Base-by-base conservation (phyloP, 2,888 invertebrate genomes). In the Euphydryas editha region DNA sequence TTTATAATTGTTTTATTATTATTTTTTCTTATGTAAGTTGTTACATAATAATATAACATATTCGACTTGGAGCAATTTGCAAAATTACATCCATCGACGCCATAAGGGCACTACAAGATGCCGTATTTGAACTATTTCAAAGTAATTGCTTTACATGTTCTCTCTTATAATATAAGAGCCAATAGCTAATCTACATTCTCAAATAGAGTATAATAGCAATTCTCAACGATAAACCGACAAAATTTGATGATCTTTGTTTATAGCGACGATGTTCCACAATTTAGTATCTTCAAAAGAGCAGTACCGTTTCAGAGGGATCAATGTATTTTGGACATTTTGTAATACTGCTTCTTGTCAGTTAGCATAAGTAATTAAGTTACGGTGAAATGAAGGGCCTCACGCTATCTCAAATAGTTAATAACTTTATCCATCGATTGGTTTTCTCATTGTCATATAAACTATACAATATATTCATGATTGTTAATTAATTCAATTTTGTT, bases 181-280 rank as follows among this genome's bases (percentile, higher is more conserved):
- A 83, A 88, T 84, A 86, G 82, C 85, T 90, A 88, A 92, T 91
- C 89, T 91, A 85, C 90, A 88, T 91, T 85, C 79, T 85, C 85
- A 86, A 90, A 84, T 88, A 86, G 79, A 81, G 78, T 81, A 78
- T 83, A 83, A 84, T 84, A 83, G 81, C 79, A 76, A 81, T 79
- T 83, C 78, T 78, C 73, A 79, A 73, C 67, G 73, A 68, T 77
- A 75, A 76, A 72, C 68, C 77, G 72, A 74, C 90, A 82, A 82
- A 70, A 55, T 73, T 68, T 57, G 30, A 66, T 75, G 90, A 80
- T 57, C 89, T 79, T 75, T 79, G 78, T 75, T 76, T 75, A 67
- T 68, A 63, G 65, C 70, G 49, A 54, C 30, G 20, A 59, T 71
- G 30, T 37, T 58, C 56, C 17, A 42, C 5, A 37, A 55, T 51